These are phyloP conservation scores for Palloptera scutellata DNA, from an alignment of 2,888 invertebrate genomes.

Conservation along the genomic window DNA sequence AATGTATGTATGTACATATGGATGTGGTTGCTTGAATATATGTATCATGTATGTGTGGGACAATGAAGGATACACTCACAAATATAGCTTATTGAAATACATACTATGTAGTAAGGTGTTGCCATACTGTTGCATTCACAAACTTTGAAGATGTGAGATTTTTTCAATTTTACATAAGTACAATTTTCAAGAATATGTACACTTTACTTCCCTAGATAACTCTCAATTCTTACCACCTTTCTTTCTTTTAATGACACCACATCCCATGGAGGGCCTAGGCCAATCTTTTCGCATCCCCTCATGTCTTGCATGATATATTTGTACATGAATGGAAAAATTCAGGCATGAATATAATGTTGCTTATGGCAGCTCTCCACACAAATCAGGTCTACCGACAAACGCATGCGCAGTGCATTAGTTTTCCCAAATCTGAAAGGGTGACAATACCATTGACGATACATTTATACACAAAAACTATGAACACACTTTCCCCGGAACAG, in stretches of 20 bases:
- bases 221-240: too few species aligned
- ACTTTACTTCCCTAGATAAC: too few species aligned
- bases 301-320: too few species aligned
- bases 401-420: slow-evolving; percentile 26
- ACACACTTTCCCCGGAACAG: background rate
- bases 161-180: too few species aligned
- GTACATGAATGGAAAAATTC: too few species aligned
- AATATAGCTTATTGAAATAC: background rate
- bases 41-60: too few species aligned
- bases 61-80: background rate
- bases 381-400: background rate
- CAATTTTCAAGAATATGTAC: too few species aligned
- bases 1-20: slow-evolving; percentile 11
- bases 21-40: slow-evolving; percentile 24
- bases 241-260: too few species aligned
- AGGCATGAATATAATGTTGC: background rate
- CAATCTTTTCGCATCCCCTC: too few species aligned
- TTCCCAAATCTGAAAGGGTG: background rate
- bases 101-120: background rate
- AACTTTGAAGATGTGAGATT: too few species aligned
- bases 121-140: background rate
- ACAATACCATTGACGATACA: background rate
- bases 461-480: background rate
- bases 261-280: too few species aligned
- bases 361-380: slow-evolving; percentile 16